Evolutionary conservation across 1,140 invertebrate species (phyloP), one percentile per base, ranked within the genome.

Genomic region (Hylaeus volcanicus): DNA sequence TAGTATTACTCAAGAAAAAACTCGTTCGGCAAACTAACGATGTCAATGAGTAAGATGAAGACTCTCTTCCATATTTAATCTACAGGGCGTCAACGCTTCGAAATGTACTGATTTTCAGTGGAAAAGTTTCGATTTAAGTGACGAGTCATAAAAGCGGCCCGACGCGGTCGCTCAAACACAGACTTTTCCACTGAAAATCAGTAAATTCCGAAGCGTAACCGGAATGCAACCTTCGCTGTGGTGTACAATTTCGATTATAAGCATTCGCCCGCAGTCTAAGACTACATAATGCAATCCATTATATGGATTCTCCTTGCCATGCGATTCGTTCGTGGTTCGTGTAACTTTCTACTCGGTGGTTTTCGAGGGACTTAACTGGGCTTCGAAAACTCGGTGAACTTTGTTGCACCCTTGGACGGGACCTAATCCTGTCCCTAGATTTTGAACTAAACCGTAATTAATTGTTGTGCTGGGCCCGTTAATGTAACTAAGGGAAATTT

Each of bases 181-280:
- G 26, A 26, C 26, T 26, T 26, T 26, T 26, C 26, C 26, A 26
- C 26, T 26, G 26, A 26, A 26, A 26, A 26, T 26, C 26, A 26
- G 26, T 26, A 26, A 26, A 26, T 26, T 26, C 0, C 26, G 26
- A 26, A 26, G 26, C 26, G 26, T 26, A 26, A 26, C 26, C 26
- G 26, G 0, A 76, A 69, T 48, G 53, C 41, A 15, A 11, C 43
- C 26, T 12, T n/a, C 9, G 64, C 26, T 39, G 11, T 61, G 64
- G 39, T 69, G 48, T 58, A 60, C 74, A 56, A 14, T 65, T 43
- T 39, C 41, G 64, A 76, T 76, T 76, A n/a, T 69, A 68, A 48
- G 74, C 51, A 69, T 68, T 76, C 53, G 26, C 12, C 48, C 37
- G 1, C 11, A 15, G 8, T 41, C 48, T 55, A 41, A 53, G 12